These are phyloP conservation scores for Nymphalis polychloros DNA, from an alignment of 2,888 invertebrate species.

Conservation along the genomic window DNA sequence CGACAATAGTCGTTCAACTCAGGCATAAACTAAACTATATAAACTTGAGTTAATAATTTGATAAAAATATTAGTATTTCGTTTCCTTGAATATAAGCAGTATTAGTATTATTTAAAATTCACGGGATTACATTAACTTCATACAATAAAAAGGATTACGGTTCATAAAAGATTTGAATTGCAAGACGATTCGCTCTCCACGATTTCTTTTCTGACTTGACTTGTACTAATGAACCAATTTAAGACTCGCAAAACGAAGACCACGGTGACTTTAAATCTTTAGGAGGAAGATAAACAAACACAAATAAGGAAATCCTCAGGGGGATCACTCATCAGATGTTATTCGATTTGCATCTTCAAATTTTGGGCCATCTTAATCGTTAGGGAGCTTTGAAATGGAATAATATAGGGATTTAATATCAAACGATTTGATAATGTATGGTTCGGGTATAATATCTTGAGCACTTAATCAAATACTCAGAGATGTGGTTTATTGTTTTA, in stretches of 20 bases:
- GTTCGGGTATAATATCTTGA: constrained; percentile 12
- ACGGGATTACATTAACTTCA: not conserved
- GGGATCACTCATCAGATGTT: constrained; percentile 45
- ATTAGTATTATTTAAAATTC: not conserved
- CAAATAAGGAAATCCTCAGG: constrained; percentile 47
- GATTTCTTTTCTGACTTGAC: constrained; percentile 33
- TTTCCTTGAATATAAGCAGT: too few relatives aligned
- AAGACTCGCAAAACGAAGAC: constrained; percentile 48
- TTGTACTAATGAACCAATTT: constrained; percentile 57
- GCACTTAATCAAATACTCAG: not conserved
- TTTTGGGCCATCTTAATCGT: constrained; percentile 39
- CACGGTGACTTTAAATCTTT: constrained; percentile 48
- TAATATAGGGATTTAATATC: constrained; percentile 35
- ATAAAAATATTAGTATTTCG: too few relatives aligned
- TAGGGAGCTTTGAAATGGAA: constrained; percentile 28
- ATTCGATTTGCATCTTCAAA: constrained; percentile 51
- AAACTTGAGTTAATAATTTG: not conserved
- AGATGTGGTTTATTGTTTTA: too few relatives aligned
- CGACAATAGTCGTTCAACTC: too few relatives aligned
- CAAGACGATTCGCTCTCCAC: constrained; percentile 8
- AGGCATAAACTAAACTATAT: not conserved
- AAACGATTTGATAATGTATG: constrained; percentile 29
- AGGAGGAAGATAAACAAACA: constrained; percentile 48
- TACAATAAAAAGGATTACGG: constrained; percentile 4
- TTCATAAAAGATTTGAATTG: constrained; percentile 21